Percentiles rank a stretch among this genome's conserved stretches.
Conservation (phyloP, 1,140 invertebrate genomes). For the Melipona quadrifasciata region DNA sequence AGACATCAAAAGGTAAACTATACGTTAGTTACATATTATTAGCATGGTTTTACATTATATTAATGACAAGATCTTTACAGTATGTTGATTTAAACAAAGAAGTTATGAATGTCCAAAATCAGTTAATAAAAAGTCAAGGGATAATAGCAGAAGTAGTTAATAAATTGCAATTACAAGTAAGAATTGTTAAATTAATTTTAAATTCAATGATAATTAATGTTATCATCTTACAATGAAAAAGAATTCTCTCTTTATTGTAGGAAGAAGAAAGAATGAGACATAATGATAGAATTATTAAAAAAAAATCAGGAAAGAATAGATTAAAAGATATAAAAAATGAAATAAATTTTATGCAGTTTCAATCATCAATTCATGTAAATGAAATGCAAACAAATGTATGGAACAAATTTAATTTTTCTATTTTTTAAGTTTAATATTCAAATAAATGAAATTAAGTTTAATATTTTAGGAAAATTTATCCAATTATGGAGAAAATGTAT, state of each 20-base stretch:
- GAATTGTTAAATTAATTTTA: slow-evolving; percentile 19
- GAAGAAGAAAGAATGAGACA: slow-evolving; percentile 72
- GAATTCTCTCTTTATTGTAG: slow-evolving; percentile 55
- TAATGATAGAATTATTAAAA: slow-evolving; percentile 71
- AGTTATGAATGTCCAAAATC: slow-evolving; percentile 69
- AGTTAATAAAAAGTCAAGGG: slow-evolving; percentile 68
- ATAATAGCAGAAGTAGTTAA: slow-evolving; percentile 68
- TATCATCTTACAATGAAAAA: slow-evolving; percentile 9
- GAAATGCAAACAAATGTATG: slow-evolving; percentile 66
- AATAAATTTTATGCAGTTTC: slow-evolving; percentile 71
- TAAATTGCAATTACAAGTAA: slow-evolving; percentile 73
- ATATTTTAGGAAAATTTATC: slow-evolving; percentile 62
- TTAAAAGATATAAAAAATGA: slow-evolving; percentile 78
- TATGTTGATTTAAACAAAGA: slow-evolving; percentile 70
- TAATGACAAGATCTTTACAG: slow-evolving; percentile 44
- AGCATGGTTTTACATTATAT: not conserved
- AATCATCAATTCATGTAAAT: slow-evolving; percentile 65
- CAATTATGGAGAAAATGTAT: slow-evolving; percentile 59
- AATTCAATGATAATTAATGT: slow-evolving; percentile 11
- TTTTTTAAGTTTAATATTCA: not conserved
- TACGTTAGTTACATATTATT: slow-evolving; percentile 6
- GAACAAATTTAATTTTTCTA: slow-evolving; percentile 43
- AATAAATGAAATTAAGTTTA: slow-evolving; percentile 5
- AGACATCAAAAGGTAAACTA: slow-evolving; percentile 72
- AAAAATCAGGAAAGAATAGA: slow-evolving; percentile 67